Conservation (phyloP, 2,888 invertebrate species). For the Caenorhabditis panamensis region DNA sequence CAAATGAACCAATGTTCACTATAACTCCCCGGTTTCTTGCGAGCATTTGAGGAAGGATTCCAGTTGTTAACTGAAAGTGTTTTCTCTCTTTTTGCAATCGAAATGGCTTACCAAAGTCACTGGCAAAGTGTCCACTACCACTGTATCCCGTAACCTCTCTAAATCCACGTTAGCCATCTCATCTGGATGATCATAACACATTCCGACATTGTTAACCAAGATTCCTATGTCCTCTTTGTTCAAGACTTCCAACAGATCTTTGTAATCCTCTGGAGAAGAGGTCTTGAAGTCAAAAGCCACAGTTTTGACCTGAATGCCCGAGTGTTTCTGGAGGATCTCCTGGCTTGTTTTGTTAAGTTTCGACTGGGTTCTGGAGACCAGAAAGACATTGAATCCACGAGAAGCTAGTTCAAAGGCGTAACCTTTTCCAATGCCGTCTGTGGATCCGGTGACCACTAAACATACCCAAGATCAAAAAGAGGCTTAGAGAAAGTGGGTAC, state of each 20-base stretch:
- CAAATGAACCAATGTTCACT: too few species aligned
- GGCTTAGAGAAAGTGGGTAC: conserved; percentile 51
- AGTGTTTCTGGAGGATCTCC: conserved; percentile 72
- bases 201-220: conserved; percentile 92
- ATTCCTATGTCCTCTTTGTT: conserved; percentile 74
- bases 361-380: conserved; percentile 77
- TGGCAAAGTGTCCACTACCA: conserved; percentile 89
- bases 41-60: too few species aligned
- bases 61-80: conserved; percentile 84
- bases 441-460: conserved; percentile 80
- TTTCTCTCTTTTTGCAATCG: not conserved
- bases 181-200: conserved; percentile 90
- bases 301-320: conserved; percentile 71
- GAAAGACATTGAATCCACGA: conserved; percentile 77
- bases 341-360: conserved; percentile 76
- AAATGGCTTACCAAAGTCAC: conserved; percentile 85
- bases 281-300: conserved; percentile 76
- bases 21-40: too few species aligned
- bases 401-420: conserved; percentile 79
- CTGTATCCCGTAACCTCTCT: conserved; percentile 83
- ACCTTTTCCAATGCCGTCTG: conserved; percentile 81
- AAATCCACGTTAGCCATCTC: conserved; percentile 73
- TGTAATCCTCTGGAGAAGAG: conserved; percentile 69
- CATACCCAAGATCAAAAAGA: conserved; percentile 8
- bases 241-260: conserved; percentile 70